Conservation (phyloP, 2,888 invertebrate species). For the Pammene fasciana region DNA sequence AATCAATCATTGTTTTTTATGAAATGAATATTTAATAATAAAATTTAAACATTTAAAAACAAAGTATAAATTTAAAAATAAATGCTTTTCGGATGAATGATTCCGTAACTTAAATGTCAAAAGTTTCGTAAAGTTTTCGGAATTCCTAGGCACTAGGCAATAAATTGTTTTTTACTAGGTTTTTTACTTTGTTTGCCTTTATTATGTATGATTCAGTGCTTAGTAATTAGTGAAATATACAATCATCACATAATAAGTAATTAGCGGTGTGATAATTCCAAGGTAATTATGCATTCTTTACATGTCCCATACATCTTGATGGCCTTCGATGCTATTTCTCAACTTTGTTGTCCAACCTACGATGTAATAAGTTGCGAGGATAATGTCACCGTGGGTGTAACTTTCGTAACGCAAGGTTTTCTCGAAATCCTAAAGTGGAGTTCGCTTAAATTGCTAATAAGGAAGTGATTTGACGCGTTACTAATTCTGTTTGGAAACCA, state of each 20-base stretch:
- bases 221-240: constrained; percentile 19
- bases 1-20: no score
- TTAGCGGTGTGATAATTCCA: constrained; percentile 29
- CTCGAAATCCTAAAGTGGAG: constrained; percentile 45
- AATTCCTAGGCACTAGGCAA: constrained; percentile 29
- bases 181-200: constrained; percentile 15
- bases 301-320: constrained; percentile 53
- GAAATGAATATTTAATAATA: neutral
- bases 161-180: neutral
- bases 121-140: constrained; percentile 42
- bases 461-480: constrained; percentile 28
- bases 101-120: constrained; percentile 39
- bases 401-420: constrained; percentile 65
- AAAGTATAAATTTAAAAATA: neutral
- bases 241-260: constrained; percentile 20
- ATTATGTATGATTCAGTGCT: constrained; percentile 23
- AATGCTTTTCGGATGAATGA: constrained; percentile 31
- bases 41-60: neutral
- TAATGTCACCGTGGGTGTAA: constrained; percentile 66
- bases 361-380: constrained; percentile 61
- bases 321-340: constrained; percentile 79
- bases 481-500: constrained; percentile 22
- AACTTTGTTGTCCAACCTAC: constrained; percentile 69
- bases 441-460: constrained; percentile 34
- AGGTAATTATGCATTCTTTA: constrained; percentile 42